phyloP scores from a whole-genome alignment of 2,797 vertebrate genomes.

The Dryobates pubescens region DNA sequence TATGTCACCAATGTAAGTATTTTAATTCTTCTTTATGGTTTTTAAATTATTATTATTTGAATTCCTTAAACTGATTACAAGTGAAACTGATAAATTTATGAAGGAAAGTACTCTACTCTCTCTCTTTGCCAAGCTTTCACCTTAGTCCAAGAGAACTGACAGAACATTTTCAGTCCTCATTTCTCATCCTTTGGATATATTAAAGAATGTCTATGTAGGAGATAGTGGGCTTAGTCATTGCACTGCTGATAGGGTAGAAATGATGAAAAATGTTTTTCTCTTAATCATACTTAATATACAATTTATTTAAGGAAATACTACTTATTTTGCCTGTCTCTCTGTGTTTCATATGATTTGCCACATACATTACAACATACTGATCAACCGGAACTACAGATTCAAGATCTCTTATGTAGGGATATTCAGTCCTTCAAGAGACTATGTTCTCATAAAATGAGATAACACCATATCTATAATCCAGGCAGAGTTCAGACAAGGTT shows the following conservation, averaged over 20 bases:
- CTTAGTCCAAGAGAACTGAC: background rate
- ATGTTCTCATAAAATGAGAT: background rate
- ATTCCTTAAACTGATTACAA: slow-evolving; percentile 4
- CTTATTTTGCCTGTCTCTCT: slow-evolving; percentile 14
- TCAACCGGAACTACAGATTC: background rate
- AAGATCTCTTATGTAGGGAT: background rate
- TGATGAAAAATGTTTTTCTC: background rate
- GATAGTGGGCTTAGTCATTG: background rate
- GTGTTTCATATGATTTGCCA: background rate
- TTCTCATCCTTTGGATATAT: background rate
- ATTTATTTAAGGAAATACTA: background rate
- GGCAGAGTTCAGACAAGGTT: background rate
- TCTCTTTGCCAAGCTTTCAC: background rate
- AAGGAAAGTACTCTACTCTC: background rate
- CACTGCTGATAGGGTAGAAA: background rate
- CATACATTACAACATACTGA: background rate
- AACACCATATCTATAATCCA: background rate
- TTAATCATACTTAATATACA: slow-evolving; percentile 7
- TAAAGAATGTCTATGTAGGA: slow-evolving; percentile 1
- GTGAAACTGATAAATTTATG: background rate
- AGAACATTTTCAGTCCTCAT: background rate
- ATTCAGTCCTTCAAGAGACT: background rate
- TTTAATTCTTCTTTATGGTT: background rate
- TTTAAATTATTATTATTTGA: background rate
- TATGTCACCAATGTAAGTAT: slow-evolving; percentile 95